These are phyloP conservation scores for Microtus agrestis DNA, from an alignment of 2,797 vertebrate genomes.

Conservation along the genomic window DNA sequence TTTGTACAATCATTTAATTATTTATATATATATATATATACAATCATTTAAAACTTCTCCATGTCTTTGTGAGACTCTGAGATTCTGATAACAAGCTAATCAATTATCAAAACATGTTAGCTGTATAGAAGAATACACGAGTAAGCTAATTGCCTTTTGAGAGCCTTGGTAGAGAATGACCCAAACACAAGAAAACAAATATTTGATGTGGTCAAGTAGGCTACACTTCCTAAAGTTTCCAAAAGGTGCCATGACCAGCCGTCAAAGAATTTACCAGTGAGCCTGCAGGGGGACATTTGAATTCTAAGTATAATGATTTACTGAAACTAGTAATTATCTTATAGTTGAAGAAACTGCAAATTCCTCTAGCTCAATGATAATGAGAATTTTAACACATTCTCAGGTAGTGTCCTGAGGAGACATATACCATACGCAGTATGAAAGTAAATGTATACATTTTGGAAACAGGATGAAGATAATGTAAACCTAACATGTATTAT, in stretches of 20 bases:
- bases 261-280: background rate
- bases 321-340: background rate
- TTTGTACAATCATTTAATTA: too few relatives aligned
- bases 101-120: too few relatives aligned
- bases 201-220: background rate
- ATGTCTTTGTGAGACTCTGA: too few relatives aligned
- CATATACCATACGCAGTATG: background rate
- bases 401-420: background rate
- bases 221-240: background rate
- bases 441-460: background rate
- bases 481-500: background rate
- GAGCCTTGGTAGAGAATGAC: too few relatives aligned
- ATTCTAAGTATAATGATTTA: background rate
- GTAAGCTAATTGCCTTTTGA: too few relatives aligned
- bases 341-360: background rate
- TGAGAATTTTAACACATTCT: too few relatives aligned
- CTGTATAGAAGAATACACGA: too few relatives aligned
- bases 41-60: too few relatives aligned
- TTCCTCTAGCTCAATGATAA: background rate
- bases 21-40: too few relatives aligned
- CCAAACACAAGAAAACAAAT: background rate
- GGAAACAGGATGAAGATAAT: background rate
- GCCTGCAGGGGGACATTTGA: background rate
- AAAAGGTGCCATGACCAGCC: background rate
- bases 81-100: too few relatives aligned